These are phyloP conservation scores for Poeciliopsis occidentalis DNA, from an alignment of 2,113 vertebrate species.

Conservation along the genomic window DNA sequence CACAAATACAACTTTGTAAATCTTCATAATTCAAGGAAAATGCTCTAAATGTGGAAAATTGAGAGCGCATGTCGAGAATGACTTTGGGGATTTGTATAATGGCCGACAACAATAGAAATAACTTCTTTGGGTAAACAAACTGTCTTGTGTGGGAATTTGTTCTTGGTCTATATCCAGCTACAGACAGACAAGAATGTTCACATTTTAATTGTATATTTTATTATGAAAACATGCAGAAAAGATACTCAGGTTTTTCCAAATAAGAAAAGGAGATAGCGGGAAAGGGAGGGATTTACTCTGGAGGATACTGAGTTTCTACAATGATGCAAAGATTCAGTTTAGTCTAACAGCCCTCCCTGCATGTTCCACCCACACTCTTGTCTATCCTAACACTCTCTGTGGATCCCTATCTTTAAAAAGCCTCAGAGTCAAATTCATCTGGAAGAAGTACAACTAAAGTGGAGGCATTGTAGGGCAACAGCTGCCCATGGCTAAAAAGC, in stretches of 20 bases:
- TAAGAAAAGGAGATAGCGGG: background rate
- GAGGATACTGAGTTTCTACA: conserved; percentile 14
- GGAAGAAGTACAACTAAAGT: conserved; percentile 35
- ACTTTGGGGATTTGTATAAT: conserved; percentile 63
- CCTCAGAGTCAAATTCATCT: conserved; percentile 38
- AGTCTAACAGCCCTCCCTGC: conserved; percentile 18
- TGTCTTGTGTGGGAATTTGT: conserved; percentile 45
- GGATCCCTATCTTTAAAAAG: conserved; percentile 37
- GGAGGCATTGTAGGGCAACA: conserved; percentile 40
- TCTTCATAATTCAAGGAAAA: conserved; percentile 58
- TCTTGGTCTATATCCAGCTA: conserved; percentile 40
- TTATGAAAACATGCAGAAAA: conserved; percentile 2
- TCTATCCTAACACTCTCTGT: conserved; percentile 52
- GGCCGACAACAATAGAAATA: conserved; percentile 56
- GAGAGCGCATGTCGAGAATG: conserved; percentile 37
- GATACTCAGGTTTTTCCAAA: background rate
- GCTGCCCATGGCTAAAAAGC: conserved; percentile 28
- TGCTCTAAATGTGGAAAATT: conserved; percentile 23
- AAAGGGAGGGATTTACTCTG: background rate
- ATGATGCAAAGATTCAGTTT: conserved; percentile 34
- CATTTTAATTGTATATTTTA: conserved; percentile 24
- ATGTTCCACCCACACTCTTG: conserved; percentile 31
- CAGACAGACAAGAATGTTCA: conserved; percentile 33
- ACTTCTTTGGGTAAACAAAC: conserved; percentile 56
- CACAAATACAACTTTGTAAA: conserved; percentile 32